Evolutionary conservation across 2,113 vertebrate genomes (phyloP), one percentile per base, ranked within the genome.

Genomic region (Toxostoma redivivum): DNA sequence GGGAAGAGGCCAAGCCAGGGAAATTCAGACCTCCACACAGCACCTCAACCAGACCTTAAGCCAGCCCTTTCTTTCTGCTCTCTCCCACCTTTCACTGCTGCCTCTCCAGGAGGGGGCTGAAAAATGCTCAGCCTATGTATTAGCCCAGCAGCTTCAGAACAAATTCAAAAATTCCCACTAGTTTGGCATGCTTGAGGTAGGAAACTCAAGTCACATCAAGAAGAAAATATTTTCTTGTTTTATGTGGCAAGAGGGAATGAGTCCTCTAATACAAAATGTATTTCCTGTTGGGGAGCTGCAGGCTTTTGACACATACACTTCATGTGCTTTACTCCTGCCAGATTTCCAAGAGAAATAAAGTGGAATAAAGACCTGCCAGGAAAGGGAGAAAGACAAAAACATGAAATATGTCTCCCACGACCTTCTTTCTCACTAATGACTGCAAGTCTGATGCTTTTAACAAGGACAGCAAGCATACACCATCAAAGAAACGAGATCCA

Each of bases 151-250:
- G 35, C 40, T 81, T 60, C 60, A 74, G 48, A 76, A 54, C 44
- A 90, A 69, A 82, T 61, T 54, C 38, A 93, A 62, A 30, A 61
- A 42, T 80, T 77, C 84, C n/a, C 45, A 50, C 54, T 70, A n/a
- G 33, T 47, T 27, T 91, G 85, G 84, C 71, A 57, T 14, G 54
- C 45, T 31, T 13, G 38, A 91, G 28, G 24, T 40, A 80, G 66
- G 70, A 94, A 96, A 94, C 20, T 87, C 91, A 87, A 80, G 38
- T 65, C 3, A 1, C n/a, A 94, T 51, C 31, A 61, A 76, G 66
- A 91, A 93, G 61, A 96, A 95, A 94, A 90, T 61, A 91, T 82
- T 82, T 95, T 92, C 76, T 88, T 94, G 60, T 71, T 96, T 96
- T 81, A 62, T 82, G 62, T 97, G 91, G 92, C 91, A 84, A 77